phyloP scores from a whole-genome alignment of 2,113 vertebrate genomes.

The Neolamprologus fasciatus region DNA sequence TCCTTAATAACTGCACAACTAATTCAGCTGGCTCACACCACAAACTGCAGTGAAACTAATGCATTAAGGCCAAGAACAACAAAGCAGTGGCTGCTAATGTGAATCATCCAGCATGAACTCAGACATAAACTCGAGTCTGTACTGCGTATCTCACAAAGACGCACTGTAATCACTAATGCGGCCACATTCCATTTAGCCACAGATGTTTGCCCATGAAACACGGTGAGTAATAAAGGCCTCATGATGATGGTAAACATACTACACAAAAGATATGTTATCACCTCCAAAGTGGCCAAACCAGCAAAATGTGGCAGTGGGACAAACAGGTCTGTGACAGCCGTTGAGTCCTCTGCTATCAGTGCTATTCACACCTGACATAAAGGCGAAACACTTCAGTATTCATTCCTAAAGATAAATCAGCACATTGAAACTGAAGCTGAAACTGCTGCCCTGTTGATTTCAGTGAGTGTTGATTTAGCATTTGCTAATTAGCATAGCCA shows the following conservation, averaged over 20 bases:
- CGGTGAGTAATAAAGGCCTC: background rate
- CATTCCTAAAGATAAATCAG: rapidly evolving
- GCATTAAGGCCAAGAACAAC: background rate
- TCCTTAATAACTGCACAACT: background rate
- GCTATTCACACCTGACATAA: background rate
- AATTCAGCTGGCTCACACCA: background rate
- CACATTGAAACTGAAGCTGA: background rate
- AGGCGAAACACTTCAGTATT: background rate
- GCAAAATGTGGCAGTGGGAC: background rate
- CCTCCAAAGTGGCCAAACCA: background rate
- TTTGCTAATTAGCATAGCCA: background rate
- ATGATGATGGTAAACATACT: background rate
- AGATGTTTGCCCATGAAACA: background rate
- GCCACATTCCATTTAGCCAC: background rate
- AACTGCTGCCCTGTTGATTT: background rate
- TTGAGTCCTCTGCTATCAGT: background rate
- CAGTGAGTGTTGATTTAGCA: background rate
- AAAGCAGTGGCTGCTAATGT: background rate
- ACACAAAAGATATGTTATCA: background rate
- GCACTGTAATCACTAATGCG: background rate
- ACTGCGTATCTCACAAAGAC: background rate
- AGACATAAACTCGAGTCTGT: background rate
- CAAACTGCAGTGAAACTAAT: background rate
- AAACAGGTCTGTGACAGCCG: background rate
- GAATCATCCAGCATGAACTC: background rate